A percentile compares a stretch with the other conserved stretches of the same genome.
phyloP scores from a whole-genome alignment of 2,797 vertebrate genomes.

The Spinus pinus region DNA sequence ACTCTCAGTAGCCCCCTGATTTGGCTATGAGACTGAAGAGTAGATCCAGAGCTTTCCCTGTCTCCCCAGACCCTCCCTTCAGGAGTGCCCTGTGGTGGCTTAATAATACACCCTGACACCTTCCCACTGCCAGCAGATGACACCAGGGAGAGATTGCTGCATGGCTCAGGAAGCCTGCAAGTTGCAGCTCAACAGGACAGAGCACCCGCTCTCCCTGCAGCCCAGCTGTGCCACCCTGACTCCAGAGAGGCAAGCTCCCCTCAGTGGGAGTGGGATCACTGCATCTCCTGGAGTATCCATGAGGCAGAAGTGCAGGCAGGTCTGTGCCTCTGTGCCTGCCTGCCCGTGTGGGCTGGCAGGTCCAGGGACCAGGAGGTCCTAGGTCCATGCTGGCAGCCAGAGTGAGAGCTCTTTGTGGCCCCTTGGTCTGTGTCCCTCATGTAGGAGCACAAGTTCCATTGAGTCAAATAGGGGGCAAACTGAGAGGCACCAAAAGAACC shows the following conservation, averaged over 20 bases:
- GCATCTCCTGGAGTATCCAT: accelerated
- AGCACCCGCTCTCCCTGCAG: not conserved
- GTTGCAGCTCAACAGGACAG: not conserved
- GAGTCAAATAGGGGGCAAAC: not conserved
- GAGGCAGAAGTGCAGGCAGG: not conserved
- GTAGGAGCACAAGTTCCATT: no score
- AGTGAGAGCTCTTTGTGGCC: no score
- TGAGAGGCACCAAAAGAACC: not conserved
- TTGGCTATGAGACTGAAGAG: accelerated
- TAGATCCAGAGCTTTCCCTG: not conserved
- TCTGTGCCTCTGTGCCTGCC: not conserved
- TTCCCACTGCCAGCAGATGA: not conserved
- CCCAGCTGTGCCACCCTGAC: not conserved
- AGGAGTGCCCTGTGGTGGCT: not conserved
- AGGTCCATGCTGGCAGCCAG: not conserved
- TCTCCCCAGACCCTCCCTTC: not conserved
- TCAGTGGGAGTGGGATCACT: accelerated
- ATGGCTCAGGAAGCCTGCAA: not conserved
- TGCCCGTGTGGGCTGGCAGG: not conserved
- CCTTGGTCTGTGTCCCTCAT: accelerated
- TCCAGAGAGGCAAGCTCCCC: not conserved
- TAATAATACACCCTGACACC: not conserved
- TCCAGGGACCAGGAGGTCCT: accelerated
- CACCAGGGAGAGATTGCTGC: not conserved
- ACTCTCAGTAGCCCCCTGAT: not conserved